Percentiles rank a stretch among this genome's conserved stretches.
Evolutionary conservation across 2,888 invertebrate species (phyloP).

Genomic region (Vannuccia rotundouncinata): DNA sequence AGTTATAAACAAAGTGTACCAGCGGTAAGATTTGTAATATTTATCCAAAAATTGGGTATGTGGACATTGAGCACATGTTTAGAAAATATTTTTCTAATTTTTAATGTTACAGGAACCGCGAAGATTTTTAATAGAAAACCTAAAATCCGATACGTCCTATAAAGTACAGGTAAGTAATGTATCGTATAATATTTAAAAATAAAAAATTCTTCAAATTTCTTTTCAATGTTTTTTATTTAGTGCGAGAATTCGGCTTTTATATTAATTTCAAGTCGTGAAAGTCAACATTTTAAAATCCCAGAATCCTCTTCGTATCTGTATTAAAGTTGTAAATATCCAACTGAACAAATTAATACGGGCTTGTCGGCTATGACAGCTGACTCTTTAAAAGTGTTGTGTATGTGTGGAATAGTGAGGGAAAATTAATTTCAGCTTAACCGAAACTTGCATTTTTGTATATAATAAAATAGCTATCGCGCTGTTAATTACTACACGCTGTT

Average conservation of each 20-base stretch:
- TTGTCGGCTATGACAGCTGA: background rate
- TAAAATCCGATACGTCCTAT: slow-evolving; percentile 49
- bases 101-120: slow-evolving; percentile 44
- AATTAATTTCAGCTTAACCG: background rate
- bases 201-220: too few relatives aligned
- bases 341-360: slow-evolving; percentile 12
- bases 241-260: too few relatives aligned
- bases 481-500: background rate
- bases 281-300: too few relatives aligned
- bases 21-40: slow-evolving; percentile 28
- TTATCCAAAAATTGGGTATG: too few relatives aligned
- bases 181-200: too few relatives aligned
- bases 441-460: background rate
- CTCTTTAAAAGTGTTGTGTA: background rate
- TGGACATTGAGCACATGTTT: background rate
- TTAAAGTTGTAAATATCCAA: too few relatives aligned
- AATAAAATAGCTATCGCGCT: too few relatives aligned
- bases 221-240: too few relatives aligned
- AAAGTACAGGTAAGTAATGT: slow-evolving; percentile 49
- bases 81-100: background rate
- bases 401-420: background rate
- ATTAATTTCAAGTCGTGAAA: too few relatives aligned
- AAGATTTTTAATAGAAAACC: slow-evolving; percentile 44
- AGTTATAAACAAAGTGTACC: slow-evolving; percentile 36
- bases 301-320: too few relatives aligned